Conservation (phyloP, 2,797 vertebrate species). For the Rhadinocentrus ornatus region DNA sequence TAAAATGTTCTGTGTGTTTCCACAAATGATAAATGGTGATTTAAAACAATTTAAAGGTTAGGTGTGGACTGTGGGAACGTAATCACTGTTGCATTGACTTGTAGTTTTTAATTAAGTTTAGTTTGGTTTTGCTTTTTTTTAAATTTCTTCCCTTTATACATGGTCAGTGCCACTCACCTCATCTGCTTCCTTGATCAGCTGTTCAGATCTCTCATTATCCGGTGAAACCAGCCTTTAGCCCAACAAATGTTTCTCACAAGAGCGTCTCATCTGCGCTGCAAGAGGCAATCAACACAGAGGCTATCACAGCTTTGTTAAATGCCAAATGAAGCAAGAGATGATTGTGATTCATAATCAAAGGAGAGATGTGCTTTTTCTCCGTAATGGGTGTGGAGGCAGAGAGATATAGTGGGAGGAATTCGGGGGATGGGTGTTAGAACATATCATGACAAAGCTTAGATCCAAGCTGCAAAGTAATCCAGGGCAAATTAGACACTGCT, state of each 20-base stretch:
- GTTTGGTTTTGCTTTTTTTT: slow-evolving; percentile 22
- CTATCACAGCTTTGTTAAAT: slow-evolving; percentile 77
- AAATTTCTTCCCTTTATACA: slow-evolving; percentile 37
- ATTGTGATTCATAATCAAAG: slow-evolving; percentile 73
- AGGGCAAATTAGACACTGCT: slow-evolving; percentile 70
- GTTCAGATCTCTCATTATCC: slow-evolving; percentile 38
- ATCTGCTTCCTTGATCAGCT: slow-evolving; percentile 36
- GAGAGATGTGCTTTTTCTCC: slow-evolving; percentile 42
- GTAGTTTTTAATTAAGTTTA: slow-evolving; percentile 61
- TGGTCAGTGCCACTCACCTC: slow-evolving; percentile 47
- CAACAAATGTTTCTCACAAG: slow-evolving; percentile 53
- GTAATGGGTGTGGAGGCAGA: slow-evolving; percentile 56
- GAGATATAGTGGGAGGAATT: slow-evolving; percentile 44
- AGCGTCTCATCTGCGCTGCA: slow-evolving; percentile 32
- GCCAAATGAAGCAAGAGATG: slow-evolving; percentile 72
- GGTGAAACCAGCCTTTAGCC: slow-evolving; percentile 38
- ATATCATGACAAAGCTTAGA: slow-evolving; percentile 69
- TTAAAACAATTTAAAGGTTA: slow-evolving; percentile 42
- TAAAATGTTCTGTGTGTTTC: slow-evolving; percentile 59
- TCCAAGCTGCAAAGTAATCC: slow-evolving; percentile 64
- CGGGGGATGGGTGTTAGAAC: slow-evolving; percentile 62
- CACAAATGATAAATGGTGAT: slow-evolving; percentile 34
- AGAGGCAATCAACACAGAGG: slow-evolving; percentile 57
- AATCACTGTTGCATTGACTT: slow-evolving; percentile 42
- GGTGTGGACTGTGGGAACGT: slow-evolving; percentile 24